These are phyloP conservation scores for Micropoecilia bifurca DNA, from an alignment of 2,797 vertebrate species.

Conservation along the genomic window DNA sequence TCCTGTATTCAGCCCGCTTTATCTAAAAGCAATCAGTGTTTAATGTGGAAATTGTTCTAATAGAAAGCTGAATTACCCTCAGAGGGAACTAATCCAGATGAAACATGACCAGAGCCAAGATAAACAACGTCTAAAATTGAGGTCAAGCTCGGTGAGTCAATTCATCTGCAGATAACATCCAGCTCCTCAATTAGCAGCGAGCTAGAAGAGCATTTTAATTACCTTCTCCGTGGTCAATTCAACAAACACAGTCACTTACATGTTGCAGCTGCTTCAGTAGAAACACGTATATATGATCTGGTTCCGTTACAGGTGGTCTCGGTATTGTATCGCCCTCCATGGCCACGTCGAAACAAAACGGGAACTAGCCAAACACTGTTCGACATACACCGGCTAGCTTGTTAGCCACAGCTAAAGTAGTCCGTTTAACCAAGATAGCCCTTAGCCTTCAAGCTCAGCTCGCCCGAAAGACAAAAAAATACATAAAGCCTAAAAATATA, in stretches of 20 bases:
- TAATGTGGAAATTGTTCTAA: not conserved
- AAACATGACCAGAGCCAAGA: not conserved
- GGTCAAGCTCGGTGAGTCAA: conserved; percentile 4
- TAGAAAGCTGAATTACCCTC: not conserved
- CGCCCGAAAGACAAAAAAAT: not conserved
- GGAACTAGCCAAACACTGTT: conserved; percentile 45
- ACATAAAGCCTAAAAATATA: not conserved
- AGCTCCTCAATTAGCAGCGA: conserved; percentile 60
- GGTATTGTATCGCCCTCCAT: conserved; percentile 59
- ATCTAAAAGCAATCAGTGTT: not conserved
- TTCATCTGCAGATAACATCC: not conserved
- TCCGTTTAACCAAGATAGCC: not conserved
- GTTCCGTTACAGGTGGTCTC: conserved; percentile 50
- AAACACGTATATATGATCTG: conserved; percentile 63
- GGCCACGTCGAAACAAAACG: conserved; percentile 13
- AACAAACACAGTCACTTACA: conserved; percentile 65
- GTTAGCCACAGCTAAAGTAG: conserved; percentile 23
- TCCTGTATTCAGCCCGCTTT: not conserved
- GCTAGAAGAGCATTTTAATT: conserved; percentile 15
- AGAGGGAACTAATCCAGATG: not conserved
- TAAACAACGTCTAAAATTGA: not conserved
- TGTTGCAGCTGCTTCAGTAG: conserved; percentile 66
- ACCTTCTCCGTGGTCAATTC: not conserved
- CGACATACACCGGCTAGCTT: conserved; percentile 62
- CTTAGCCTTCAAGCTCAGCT: not conserved